A percentile compares a stretch with the other conserved stretches of the same genome.
Conservation (phyloP, 2,797 vertebrate genomes). For the Holocentrus rufus region DNA sequence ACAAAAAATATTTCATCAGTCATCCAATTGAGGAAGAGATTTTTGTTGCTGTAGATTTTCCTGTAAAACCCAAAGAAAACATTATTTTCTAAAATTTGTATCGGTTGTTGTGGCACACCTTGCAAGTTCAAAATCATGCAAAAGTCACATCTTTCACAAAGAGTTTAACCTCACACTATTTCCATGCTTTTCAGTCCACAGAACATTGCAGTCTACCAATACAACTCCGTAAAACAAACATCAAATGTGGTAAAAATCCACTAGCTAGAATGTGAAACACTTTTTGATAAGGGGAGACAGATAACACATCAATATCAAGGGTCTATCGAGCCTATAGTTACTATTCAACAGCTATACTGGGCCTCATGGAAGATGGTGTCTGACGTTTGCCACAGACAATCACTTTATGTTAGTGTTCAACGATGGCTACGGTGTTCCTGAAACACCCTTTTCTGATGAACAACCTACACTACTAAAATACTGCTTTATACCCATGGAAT, state of each 20-base stretch:
- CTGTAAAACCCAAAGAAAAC: constrained; percentile 16
- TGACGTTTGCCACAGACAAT: constrained; percentile 59
- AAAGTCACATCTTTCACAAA: constrained; percentile 70
- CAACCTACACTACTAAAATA: constrained; percentile 81
- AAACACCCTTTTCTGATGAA: constrained; percentile 60
- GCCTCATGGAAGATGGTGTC: constrained; percentile 50
- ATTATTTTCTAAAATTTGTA: constrained; percentile 17
- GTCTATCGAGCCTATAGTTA: constrained; percentile 51
- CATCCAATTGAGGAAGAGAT: constrained; percentile 34
- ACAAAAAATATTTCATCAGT: constrained; percentile 28
- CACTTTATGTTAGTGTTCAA: constrained; percentile 56
- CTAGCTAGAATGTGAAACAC: constrained; percentile 64
- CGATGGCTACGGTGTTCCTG: constrained; percentile 47
- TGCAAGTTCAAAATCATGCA: constrained; percentile 78
- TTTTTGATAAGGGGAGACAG: constrained; percentile 40
- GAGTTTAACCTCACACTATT: constrained; percentile 72
- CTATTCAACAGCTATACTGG: constrained; percentile 46
- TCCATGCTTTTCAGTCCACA: constrained; percentile 77
- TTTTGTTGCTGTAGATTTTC: constrained; percentile 15
- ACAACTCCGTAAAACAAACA: constrained; percentile 63
- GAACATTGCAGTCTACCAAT: constrained; percentile 49
- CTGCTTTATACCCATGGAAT: constrained; percentile 79
- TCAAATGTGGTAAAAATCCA: constrained; percentile 63
- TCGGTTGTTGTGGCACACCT: constrained; percentile 59
- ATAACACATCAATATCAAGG: constrained; percentile 57